Evolutionary conservation across 37 sponge, comb jelly and placozoan genomes (phyloP).

Genomic region (Agelas oroides): DNA sequence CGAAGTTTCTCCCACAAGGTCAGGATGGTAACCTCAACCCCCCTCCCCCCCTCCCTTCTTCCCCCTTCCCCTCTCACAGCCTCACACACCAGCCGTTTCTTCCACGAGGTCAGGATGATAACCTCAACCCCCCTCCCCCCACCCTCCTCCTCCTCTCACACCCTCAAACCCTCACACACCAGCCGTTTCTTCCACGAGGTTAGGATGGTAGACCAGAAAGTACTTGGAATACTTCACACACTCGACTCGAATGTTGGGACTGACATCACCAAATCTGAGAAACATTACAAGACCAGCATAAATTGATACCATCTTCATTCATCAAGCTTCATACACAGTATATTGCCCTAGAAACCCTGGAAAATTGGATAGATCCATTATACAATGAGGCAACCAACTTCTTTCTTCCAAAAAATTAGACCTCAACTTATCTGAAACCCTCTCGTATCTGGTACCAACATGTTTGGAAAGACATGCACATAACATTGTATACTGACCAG

Average conservation of each 20-base stretch:
- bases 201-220: conserved; percentile 78
- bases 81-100: conserved; percentile 38
- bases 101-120: conserved; percentile 65
- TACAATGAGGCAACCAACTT: no score
- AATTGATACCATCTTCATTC: neutral
- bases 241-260: conserved; percentile 63
- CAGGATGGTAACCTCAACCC: conserved; percentile 72
- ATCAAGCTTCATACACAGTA: neutral
- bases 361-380: neutral
- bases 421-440: no score
- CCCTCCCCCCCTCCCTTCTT: no score
- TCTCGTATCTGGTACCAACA: no score
- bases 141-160: neutral
- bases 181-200: conserved; percentile 48
- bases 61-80: no score
- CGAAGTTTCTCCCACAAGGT: conserved; percentile 40
- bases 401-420: no score
- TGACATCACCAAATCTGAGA: conserved; percentile 79
- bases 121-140: no score
- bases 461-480: no score
- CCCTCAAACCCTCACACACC: conserved; percentile 17
- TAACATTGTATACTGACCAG: no score
- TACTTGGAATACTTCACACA: conserved; percentile 69
- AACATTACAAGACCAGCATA: neutral
- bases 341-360: neutral